These are phyloP conservation scores for Cryptoblepharus egeriae DNA, from an alignment of 2,797 vertebrate species.

Conservation along the genomic window DNA sequence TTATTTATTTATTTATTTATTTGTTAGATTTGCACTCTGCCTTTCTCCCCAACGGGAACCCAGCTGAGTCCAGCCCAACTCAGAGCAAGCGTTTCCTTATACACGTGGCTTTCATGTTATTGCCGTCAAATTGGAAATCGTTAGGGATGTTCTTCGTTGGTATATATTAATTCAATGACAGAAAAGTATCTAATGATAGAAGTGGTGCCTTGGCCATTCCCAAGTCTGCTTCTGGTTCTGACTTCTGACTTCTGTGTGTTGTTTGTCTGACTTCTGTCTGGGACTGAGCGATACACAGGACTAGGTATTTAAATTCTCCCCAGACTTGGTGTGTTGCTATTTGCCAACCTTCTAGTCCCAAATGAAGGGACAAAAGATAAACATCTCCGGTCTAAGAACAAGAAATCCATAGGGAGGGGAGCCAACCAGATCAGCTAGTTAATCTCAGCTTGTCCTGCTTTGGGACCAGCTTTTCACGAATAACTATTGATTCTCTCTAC, in stretches of 20 bases:
- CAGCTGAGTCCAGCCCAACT: too few species aligned
- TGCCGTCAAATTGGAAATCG: not conserved
- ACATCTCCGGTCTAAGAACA: constrained; percentile 39
- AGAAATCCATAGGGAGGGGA: constrained; percentile 49
- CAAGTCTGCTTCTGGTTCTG: accelerated
- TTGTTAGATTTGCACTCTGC: too few species aligned
- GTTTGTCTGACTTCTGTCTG: too few species aligned
- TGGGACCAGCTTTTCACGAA: constrained; percentile 54
- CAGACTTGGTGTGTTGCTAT: not conserved
- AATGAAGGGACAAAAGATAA: constrained; percentile 49
- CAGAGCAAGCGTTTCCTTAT: too few species aligned
- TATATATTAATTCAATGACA: not conserved
- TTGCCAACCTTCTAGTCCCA: constrained; percentile 18
- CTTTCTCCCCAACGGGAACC: too few species aligned
- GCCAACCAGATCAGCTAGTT: constrained; percentile 26
- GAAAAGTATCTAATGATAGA: not conserved
- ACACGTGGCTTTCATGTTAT: too few species aligned
- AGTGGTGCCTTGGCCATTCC: too few species aligned
- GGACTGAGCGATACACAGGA: too few species aligned
- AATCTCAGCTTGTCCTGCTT: constrained; percentile 51
- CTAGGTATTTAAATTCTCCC: not conserved
- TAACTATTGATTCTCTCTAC: constrained; percentile 44
- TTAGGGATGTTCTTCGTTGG: not conserved
- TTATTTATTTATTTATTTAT: too few species aligned
- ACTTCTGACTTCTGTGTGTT: not conserved